Evolutionary conservation across 1,140 invertebrate genomes (phyloP).

Genomic region (Diplogasteroides magnus): DNA sequence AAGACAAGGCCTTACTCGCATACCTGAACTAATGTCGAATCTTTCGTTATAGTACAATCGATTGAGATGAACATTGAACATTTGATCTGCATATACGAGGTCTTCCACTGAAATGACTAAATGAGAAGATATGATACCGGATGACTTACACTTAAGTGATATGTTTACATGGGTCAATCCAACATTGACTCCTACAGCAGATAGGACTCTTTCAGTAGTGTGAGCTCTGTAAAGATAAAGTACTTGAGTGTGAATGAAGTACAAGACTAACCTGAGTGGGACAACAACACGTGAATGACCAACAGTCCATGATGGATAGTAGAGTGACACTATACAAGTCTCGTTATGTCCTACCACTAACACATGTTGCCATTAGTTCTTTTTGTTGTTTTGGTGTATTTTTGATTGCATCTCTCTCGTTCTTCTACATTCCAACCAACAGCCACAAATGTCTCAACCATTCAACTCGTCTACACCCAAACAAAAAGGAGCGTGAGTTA

Average conservation of each 20-base stretch:
- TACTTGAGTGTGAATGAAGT: slow-evolving; percentile 53
- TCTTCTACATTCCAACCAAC: no score
- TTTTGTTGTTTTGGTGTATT: no score
- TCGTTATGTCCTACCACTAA: no score
- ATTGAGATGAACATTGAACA: slow-evolving; percentile 5
- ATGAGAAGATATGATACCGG: background rate
- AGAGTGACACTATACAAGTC: slow-evolving; percentile 20
- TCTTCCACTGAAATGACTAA: slow-evolving; percentile 12
- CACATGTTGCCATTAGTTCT: no score
- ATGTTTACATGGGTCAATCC: slow-evolving; percentile 91
- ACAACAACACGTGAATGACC: slow-evolving; percentile 15
- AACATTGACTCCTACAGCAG: slow-evolving; percentile 81
- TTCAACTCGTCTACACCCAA: no score
- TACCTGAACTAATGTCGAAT: slow-evolving; percentile 32
- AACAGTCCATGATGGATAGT: slow-evolving; percentile 21
- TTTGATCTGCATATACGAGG: slow-evolving; percentile 3
- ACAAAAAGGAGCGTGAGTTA: no score
- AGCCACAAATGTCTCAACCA: no score
- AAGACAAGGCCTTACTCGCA: no score
- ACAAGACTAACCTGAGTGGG: slow-evolving; percentile 9
- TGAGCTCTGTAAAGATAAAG: slow-evolving; percentile 95
- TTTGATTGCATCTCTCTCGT: no score
- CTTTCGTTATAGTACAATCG: slow-evolving; percentile 30
- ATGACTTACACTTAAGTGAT: slow-evolving; percentile 74
- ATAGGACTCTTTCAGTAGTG: slow-evolving; percentile 78